Base-by-base conservation (phyloP, 2,797 vertebrate species). In the Mormyrus proboscirostris region DNA sequence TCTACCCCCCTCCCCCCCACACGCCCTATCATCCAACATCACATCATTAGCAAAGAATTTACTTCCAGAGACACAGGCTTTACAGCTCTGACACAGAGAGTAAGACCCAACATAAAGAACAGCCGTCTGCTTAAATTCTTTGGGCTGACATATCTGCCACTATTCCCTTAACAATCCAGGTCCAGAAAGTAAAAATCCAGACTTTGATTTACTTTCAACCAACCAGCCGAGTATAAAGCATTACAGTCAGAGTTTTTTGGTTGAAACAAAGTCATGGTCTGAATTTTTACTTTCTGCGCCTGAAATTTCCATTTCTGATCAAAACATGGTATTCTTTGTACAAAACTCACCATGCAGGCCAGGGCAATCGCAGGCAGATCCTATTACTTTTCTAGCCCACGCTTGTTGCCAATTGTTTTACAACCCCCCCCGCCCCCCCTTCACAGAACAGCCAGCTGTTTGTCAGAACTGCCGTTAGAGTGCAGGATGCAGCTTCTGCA, bases 21-120 rank as follows among this genome's bases (percentile, higher is more conserved):
- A 76, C 10, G 29, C 33, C 53, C 16, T 59, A 57, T 41, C 85
- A 86, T 53, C 51, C 50, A 86, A 57, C 25, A 86, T 87, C 86
- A 93, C 91, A 91, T 91, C 86, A 87, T 87, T 87, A 29, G 50
- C 86, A 33, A 87, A 59, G 51, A 57, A 57, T 57, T 87, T 41
- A 92, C 90, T 92, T 90, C 87, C 90, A 84, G 51, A 90, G 90
- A 51, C 89, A 92, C 89, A 92, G 92, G 33, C 50, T 49, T 65
- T 50, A 82, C 38, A 14, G 41, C 49, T 49, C 38, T 29, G 50
- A 87, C 25, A 33, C 4, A 86, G 51, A 38, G n/a, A 55, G 25
- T 25, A 49, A 84, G 49, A 25, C 49, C 44, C 2, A 29, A 25
- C n/a, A 50, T 29, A 50, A 50, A 85, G 76, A 85, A 85, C n/a